A percentile compares a stretch with the other conserved stretches of the same genome.
phyloP scores from a whole-genome alignment of 2,888 invertebrate species.

The Meganola albula region DNA sequence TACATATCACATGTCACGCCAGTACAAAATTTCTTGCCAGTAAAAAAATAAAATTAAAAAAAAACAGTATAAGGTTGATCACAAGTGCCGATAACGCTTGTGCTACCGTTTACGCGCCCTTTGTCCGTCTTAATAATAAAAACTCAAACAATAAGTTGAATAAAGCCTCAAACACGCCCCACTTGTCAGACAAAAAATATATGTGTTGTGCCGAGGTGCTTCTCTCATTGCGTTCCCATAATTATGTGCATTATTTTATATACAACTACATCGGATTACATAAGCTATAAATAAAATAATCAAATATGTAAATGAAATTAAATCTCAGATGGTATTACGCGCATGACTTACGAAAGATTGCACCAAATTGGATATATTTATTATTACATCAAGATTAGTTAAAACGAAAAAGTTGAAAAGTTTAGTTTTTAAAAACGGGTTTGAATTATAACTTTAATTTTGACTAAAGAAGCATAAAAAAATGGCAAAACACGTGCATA shows the following conservation, averaged over 20 bases:
- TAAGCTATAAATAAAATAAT: background rate
- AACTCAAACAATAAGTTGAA: conserved; percentile 66
- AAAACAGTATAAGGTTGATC: conserved; percentile 67
- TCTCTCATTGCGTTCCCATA: conserved; percentile 51
- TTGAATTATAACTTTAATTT: conserved; percentile 10
- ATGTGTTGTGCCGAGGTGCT: conserved; percentile 46
- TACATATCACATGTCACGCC: conserved; percentile 59
- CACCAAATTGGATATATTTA: too few species aligned
- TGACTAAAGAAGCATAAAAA: too few species aligned
- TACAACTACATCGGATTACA: background rate
- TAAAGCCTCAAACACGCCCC: conserved; percentile 57
- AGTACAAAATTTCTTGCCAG: conserved; percentile 50
- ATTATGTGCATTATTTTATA: conserved; percentile 10
- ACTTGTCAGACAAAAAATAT: conserved; percentile 53
- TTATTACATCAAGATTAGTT: too few species aligned
- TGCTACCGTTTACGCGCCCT: conserved; percentile 74
- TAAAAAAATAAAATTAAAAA: conserved; percentile 49
- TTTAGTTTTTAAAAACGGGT: conserved; percentile 5
- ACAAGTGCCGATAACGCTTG: conserved; percentile 64
- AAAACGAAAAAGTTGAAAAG: conserved; percentile 7
- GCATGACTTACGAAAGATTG: too few species aligned
- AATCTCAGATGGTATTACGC: too few species aligned
- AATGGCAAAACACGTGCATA: too few species aligned
- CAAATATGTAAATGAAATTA: too few species aligned
- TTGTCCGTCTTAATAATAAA: conserved; percentile 69